Base-by-base conservation (phyloP, 2,113 vertebrate species). In the Mustela lutreola region DNA sequence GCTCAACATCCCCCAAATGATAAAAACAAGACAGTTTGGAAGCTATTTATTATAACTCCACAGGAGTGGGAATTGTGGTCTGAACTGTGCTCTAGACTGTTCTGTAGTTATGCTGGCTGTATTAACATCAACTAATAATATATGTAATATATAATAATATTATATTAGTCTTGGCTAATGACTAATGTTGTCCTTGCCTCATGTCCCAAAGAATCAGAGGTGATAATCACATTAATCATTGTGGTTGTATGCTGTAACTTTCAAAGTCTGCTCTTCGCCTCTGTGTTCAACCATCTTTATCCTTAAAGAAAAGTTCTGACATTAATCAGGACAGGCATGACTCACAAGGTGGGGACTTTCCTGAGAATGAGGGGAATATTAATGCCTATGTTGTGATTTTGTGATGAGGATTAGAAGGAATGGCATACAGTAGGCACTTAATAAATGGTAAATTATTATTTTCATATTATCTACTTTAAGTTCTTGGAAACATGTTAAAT, bases 321-420 rank as follows among this genome's bases (percentile, higher is more conserved):
- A 36, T 0, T 0, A 0, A 0, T 71, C n/a, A 71, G 73, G 15
- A 42, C 10, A 63, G 75, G 36, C 21, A 0, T 14, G 8, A 78
- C 4, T 11, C 39, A 4, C 2, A 0, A 4, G 4, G 36, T 26
- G 19, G 19, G 58, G 24, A 24, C 7, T 19, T 63, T 31, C 18
- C 10, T 26, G 19, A 12, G 62, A 62, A 53, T 0, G 7, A 80
- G 14, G 53, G 11, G 5, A 7, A 1, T 75, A 21, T 3, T 3
- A 14, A 45, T 50, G 56, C 71, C 10, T 70, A 8, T 3, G 15
- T 33, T 31, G 3, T n/a, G 9, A 1, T 22, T 63, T 45, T 88
- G 24, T 62, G 26, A 9, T 70, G 18, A 86, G 7, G 22, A 58
- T 39, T 60, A 53, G 19, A 75, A 5, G 4, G 16, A 78, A 62